Percentiles rank a stretch among this genome's conserved stretches.
Conservation (phyloP, 2,797 vertebrate species). For the Fratercula arctica region DNA sequence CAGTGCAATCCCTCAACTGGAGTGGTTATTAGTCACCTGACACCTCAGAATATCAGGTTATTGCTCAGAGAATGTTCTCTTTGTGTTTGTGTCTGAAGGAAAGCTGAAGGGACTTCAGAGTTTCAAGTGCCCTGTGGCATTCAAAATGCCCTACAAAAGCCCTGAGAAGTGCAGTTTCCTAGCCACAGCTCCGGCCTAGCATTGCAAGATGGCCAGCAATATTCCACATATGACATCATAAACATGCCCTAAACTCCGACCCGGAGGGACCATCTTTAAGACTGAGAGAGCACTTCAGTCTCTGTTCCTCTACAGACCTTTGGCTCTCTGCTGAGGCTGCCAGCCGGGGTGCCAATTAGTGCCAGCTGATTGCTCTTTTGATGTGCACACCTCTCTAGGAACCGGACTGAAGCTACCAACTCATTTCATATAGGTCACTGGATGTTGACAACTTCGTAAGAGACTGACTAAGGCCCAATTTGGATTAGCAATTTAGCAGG, state of each 20-base stretch:
- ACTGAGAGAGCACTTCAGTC: not conserved
- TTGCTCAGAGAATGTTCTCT: not conserved
- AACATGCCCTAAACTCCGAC: not conserved
- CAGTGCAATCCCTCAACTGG: not conserved
- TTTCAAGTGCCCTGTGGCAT: not conserved
- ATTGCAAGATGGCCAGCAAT: not conserved
- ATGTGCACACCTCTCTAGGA: slow-evolving; percentile 25
- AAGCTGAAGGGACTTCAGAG: not conserved
- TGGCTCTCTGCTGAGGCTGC: not conserved
- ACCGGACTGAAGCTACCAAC: not conserved
- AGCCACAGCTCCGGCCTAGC: not conserved
- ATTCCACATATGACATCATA: not conserved
- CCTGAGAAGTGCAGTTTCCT: not conserved
- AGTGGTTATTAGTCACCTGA: not conserved
- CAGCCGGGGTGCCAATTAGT: slow-evolving; percentile 52
- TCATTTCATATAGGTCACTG: slow-evolving; percentile 24
- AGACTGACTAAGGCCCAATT: not conserved
- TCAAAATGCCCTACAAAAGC: not conserved
- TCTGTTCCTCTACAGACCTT: not conserved
- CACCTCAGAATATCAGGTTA: not conserved
- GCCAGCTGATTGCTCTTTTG: slow-evolving; percentile 18
- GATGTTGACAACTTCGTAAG: slow-evolving; percentile 12
- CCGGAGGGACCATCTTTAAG: not conserved
- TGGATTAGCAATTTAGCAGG: slow-evolving; percentile 14
- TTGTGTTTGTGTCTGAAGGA: not conserved